Base-by-base conservation (phyloP, 1,140 invertebrate species). In the Drosophila prosaltans region DNA sequence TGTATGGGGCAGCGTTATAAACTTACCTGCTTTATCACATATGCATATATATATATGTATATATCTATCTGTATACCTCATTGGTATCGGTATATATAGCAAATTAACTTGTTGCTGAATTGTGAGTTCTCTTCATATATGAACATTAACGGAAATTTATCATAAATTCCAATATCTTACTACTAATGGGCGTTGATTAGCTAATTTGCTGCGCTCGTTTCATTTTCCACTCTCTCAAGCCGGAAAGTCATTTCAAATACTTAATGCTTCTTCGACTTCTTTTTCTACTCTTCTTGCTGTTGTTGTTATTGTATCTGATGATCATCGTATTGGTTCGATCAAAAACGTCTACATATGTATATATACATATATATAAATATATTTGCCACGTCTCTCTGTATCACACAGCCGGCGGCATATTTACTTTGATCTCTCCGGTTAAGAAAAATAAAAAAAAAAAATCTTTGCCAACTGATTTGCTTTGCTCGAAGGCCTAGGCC, bases 171-270 rank as follows among this genome's bases (percentile, higher is more conserved):
- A 81, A 83, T 86, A 83, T 73, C 73, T 65, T 80, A 69, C 68
- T 78, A 78, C 80, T 89, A 89, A 89, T 89, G 84, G 84, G 84
- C 84, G 84, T 89, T 89, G 84, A 89, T 89, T 89, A 89, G 84
- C 84, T 89, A 89, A 89, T 89, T 89, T 89, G 84, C 69, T 83
- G 78, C 84, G 84, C 84, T 89, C 84, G 80, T 89, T 89, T 89
- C 69, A 75, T 81, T 89, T 89, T 78, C 84, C 78, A 72, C 77
- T 80, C 66, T 58, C 72, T 72, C 63, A 68, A 51, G 72, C 65
- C 80, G 72, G 80, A 74, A 89, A 78, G 84, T 84, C 74, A 80
- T 88, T 86, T 86, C 83, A 88, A 78, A 86, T 86, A 80, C 76
- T 77, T 88, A 72, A 85, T 81, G 69, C 69, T 65, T 65, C 60